Evolutionary conservation across 35 echinoderm and acorn worm genomes (phyloP).

Genomic region (Heliocidaris erythrogramma): DNA sequence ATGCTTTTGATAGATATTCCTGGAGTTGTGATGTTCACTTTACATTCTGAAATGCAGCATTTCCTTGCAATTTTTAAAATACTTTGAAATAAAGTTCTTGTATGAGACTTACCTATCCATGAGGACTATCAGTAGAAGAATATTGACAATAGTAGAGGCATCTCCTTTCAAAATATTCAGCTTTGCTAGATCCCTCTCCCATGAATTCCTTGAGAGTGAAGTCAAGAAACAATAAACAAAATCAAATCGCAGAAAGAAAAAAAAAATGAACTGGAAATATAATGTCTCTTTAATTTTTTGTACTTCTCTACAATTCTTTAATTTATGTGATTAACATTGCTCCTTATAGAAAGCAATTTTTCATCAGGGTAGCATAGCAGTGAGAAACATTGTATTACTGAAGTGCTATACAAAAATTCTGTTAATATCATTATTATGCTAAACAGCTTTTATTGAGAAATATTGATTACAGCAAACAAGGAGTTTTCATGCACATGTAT

Average conservation of each 20-base stretch:
- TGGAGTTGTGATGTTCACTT: background rate
- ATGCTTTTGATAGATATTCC: too few relatives aligned
- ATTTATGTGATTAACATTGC: too few relatives aligned
- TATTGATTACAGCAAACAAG: too few relatives aligned
- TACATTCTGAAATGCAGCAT: background rate
- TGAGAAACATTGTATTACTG: too few relatives aligned
- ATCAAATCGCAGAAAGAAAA: background rate
- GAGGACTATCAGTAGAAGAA: constrained; percentile 3
- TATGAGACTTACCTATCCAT: constrained; percentile 25
- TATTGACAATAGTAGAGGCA: background rate
- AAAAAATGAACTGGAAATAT: background rate
- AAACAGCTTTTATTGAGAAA: too few relatives aligned
- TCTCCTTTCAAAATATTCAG: constrained; percentile 36
- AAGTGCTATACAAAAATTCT: too few relatives aligned
- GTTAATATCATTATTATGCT: too few relatives aligned
- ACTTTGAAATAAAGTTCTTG: background rate
- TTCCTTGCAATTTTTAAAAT: background rate
- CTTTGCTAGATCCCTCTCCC: constrained; percentile 19
- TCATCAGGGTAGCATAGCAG: too few relatives aligned
- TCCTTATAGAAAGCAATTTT: too few relatives aligned
- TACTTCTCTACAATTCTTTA: too few relatives aligned
- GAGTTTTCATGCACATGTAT: too few relatives aligned
- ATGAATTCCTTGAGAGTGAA: background rate
- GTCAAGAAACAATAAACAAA: background rate
- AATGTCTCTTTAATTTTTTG: background rate